Conservation (phyloP, 2,888 invertebrate genomes). For the Sinotaia quadrata region DNA sequence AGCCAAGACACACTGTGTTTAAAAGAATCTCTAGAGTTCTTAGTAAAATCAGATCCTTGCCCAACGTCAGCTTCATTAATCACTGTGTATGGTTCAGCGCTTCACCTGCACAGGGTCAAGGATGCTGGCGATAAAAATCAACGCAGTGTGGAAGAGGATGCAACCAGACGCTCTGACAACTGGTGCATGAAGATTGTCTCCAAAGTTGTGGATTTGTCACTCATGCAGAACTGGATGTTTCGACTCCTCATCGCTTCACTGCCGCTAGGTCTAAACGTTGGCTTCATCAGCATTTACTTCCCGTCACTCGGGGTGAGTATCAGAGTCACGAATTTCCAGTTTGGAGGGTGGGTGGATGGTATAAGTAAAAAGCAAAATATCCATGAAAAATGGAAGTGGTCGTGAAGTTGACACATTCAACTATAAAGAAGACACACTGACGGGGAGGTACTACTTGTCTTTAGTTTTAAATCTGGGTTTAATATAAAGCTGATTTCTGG, state of each 20-base stretch:
- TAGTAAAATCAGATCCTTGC: too few species aligned
- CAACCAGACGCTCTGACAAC: not conserved
- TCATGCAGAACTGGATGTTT: conserved; percentile 32
- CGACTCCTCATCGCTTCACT: conserved; percentile 22
- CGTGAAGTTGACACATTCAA: too few species aligned
- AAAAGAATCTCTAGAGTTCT: too few species aligned
- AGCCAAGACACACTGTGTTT: too few species aligned
- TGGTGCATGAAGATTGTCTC: not conserved
- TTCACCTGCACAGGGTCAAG: not conserved
- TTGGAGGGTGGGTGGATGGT: too few species aligned
- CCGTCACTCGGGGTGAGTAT: conserved; percentile 21
- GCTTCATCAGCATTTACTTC: conserved; percentile 19
- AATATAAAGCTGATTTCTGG: too few species aligned
- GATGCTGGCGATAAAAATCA: not conserved
- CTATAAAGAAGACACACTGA: too few species aligned
- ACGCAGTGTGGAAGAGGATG: not conserved
- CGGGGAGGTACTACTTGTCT: too few species aligned
- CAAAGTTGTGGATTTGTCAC: not conserved
- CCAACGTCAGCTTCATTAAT: not conserved
- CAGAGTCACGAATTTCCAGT: too few species aligned
- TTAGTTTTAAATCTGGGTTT: too few species aligned
- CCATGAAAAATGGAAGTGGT: too few species aligned
- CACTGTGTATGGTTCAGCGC: conserved; percentile 6
- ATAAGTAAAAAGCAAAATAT: too few species aligned
- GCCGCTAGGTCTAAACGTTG: conserved; percentile 12